phyloP scores from a whole-genome alignment of 35 echinoderm and acorn worm species.

The Lytechinus pictus region DNA sequence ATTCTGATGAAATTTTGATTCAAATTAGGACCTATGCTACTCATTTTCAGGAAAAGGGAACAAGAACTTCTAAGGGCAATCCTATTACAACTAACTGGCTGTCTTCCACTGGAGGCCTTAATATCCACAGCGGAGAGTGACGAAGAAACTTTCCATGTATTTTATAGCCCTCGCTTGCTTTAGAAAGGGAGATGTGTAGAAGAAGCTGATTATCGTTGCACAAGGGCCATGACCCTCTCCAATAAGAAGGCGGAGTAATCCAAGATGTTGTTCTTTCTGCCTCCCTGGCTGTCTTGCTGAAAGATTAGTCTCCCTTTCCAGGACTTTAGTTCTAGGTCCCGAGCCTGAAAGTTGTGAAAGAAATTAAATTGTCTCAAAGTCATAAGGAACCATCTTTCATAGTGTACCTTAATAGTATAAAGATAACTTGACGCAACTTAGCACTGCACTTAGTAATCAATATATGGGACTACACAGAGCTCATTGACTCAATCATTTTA shows the following conservation, averaged over 20 bases:
- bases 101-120: not conserved
- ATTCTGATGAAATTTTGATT: too few species aligned
- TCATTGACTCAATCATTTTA: too few species aligned
- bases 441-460: too few species aligned
- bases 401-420: too few species aligned
- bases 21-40: not conserved
- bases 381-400: too few species aligned
- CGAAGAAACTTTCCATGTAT: not conserved
- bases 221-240: constrained; percentile 36
- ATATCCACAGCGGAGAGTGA: not conserved
- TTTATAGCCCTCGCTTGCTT: not conserved
- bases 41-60: not conserved
- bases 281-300: not conserved
- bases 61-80: not conserved
- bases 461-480: too few species aligned
- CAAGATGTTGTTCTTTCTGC: constrained; percentile 13
- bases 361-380: too few species aligned
- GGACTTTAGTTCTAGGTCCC: not conserved
- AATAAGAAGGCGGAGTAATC: constrained; percentile 3
- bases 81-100: not conserved
- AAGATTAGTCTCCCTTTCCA: not conserved
- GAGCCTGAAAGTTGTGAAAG: too few species aligned
- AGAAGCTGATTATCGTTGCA: constrained; percentile 9
- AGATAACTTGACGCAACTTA: too few species aligned
- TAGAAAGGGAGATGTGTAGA: not conserved